Conservation (phyloP, 2,113 vertebrate genomes). For the Uria aalge region DNA sequence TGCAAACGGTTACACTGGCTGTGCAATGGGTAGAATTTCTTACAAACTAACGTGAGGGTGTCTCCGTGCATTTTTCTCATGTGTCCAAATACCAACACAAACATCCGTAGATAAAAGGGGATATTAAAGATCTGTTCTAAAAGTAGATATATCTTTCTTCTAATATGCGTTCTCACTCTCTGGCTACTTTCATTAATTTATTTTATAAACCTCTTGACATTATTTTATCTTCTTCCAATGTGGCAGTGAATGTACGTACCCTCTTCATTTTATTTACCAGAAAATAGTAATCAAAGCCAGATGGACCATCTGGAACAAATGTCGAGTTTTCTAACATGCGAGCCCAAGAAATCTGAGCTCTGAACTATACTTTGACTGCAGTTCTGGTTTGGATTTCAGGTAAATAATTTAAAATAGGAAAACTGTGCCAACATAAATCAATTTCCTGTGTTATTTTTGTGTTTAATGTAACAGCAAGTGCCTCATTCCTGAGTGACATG, state of each 20-base stretch:
- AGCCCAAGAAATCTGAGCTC: slow-evolving; percentile 44
- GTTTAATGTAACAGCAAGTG: slow-evolving; percentile 64
- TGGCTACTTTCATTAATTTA: not conserved
- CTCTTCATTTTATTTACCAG: slow-evolving; percentile 22
- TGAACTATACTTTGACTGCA: slow-evolving; percentile 48
- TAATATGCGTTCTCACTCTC: not conserved
- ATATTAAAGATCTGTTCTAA: not conserved
- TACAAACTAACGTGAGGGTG: rapidly evolving
- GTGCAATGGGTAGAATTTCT: not conserved
- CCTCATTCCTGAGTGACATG: slow-evolving; percentile 62
- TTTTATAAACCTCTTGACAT: not conserved
- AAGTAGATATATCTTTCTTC: not conserved
- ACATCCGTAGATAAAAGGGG: not conserved
- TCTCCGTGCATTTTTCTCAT: not conserved
- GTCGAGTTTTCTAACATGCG: not conserved
- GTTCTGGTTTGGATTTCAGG: slow-evolving; percentile 66
- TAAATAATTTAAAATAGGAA: slow-evolving; percentile 66
- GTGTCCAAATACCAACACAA: not conserved
- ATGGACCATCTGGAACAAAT: slow-evolving; percentile 54
- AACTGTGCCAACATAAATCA: slow-evolving; percentile 69
- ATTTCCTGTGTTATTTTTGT: slow-evolving; percentile 61
- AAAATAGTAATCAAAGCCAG: slow-evolving; percentile 49
- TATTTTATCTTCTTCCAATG: not conserved
- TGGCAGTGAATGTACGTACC: not conserved
- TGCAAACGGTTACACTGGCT: not conserved